Conservation (phyloP, 2,113 vertebrate genomes). For the Gallinago paraguaiae region DNA sequence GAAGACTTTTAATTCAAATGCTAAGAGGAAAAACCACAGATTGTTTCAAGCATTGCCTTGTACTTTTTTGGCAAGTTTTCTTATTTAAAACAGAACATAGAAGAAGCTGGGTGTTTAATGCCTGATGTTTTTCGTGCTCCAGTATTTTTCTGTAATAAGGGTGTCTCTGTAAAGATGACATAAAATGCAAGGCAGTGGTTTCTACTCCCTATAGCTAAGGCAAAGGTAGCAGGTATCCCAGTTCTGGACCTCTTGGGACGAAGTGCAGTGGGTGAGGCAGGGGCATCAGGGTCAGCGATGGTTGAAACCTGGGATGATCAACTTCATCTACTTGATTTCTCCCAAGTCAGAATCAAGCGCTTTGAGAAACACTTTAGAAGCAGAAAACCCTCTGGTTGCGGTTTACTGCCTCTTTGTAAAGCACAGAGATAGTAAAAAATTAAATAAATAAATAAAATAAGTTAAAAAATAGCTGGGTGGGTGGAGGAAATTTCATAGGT, state of each 20-base stretch:
- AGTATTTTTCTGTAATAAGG: no score
- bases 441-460: neutral
- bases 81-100: neutral
- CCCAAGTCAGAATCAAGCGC: neutral
- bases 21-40: neutral
- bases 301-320: neutral
- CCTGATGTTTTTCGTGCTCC: no score
- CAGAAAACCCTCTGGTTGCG: neutral
- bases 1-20: neutral
- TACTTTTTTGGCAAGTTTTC: neutral
- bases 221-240: no score
- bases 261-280: neutral
- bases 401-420: neutral
- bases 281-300: neutral
- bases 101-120: neutral
- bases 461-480: neutral
- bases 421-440: no score
- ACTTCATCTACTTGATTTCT: neutral
- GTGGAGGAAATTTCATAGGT: rapidly evolving
- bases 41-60: no score
- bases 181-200: neutral
- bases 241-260: neutral
- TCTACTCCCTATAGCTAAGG: rapidly evolving
- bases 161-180: neutral
- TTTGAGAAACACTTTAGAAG: neutral